Evolutionary conservation across 2,888 invertebrate species (phyloP), one percentile per base, ranked within the genome.

Genomic region (Cordilura impudica): DNA sequence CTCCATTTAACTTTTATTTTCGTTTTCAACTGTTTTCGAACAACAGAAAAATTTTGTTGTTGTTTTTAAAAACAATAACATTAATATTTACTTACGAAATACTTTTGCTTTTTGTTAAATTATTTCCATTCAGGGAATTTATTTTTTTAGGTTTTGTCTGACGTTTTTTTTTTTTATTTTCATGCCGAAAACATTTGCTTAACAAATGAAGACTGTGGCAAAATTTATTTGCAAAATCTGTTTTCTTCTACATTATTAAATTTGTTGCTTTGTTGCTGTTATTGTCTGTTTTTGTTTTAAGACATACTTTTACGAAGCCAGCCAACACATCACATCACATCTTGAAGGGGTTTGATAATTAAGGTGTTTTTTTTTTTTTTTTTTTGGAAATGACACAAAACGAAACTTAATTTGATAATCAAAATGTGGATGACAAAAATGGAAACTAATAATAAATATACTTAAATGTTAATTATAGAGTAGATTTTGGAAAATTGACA

Each of bases 381-480:
- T 26, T 26, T 26, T 4, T 26, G 26, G 4, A 26, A 39, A n/a
- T 39, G 35, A n/a, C 10, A 35, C 2, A n/a, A 39, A 39, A 39
- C 35, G 35, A n/a, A 39, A 39, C 35, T 39, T 39, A 54, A 54
- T 54, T 54, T 54, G 26, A 45, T 45, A 60, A 45, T 39, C 8
- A 43, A 60, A 26, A 43, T 45, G 12, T 12, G 43, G 4, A 60
- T 45, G 60, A 60, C 60, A 43, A 60, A 60, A 45, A 60, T 60
- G 60, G 60, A 23, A 26, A 43, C 26, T 60, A 60, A 58, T 60
- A 60, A 58, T 58, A 21, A 43, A 21, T 58, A 31, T 18, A 31
- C 29, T 53, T 53, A 26, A n/a, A 31, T 18, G 18, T 31, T 54
- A 54, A 54, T 54, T 31, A 54, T 16, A 54, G 54, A 39, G 35